Percentiles rank a stretch among this genome's conserved stretches.
Conservation (phyloP, 30 jellyfish, hydroid and myxozoan species). For the Nemopilema nomurai region DNA sequence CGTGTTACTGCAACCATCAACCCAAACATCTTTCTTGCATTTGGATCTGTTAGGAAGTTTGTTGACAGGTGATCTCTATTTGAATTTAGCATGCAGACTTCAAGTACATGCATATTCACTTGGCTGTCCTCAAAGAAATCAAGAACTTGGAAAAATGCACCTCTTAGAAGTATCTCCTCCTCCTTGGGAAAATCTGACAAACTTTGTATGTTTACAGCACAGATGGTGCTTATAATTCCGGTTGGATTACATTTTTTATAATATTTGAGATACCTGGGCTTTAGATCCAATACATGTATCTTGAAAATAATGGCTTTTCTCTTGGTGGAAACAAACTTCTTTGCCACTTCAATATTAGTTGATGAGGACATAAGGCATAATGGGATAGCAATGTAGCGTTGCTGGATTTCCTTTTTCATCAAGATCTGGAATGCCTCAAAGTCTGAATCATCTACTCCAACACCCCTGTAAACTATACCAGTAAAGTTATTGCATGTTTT, state of each 20-base stretch:
- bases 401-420: conserved; percentile 48
- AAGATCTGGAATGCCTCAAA: conserved; percentile 58
- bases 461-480: conserved; percentile 86
- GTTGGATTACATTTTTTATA: conserved; percentile 62
- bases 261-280: conserved; percentile 41
- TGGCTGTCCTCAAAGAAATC: conserved; percentile 54
- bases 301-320: conserved; percentile 66
- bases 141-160: conserved; percentile 85
- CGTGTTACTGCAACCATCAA: conserved; percentile 83
- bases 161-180: conserved; percentile 75
- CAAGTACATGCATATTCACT: conserved; percentile 61
- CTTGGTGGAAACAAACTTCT: conserved; percentile 33
- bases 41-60: conserved; percentile 58
- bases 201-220: conserved; percentile 80
- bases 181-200: conserved; percentile 76
- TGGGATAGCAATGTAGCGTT: conserved; percentile 85
- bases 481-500: conserved; percentile 62
- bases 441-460: conserved; percentile 52
- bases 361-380: conserved; percentile 83
- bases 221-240: conserved; percentile 85
- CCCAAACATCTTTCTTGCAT: conserved; percentile 85
- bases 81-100: conserved; percentile 82
- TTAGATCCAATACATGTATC: conserved; percentile 68
- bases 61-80: conserved; percentile 86
- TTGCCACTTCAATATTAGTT: conserved; percentile 42